Evolutionary conservation across 2,113 vertebrate genomes (phyloP), one percentile per base, ranked within the genome.

Genomic region (Tyto alba): DNA sequence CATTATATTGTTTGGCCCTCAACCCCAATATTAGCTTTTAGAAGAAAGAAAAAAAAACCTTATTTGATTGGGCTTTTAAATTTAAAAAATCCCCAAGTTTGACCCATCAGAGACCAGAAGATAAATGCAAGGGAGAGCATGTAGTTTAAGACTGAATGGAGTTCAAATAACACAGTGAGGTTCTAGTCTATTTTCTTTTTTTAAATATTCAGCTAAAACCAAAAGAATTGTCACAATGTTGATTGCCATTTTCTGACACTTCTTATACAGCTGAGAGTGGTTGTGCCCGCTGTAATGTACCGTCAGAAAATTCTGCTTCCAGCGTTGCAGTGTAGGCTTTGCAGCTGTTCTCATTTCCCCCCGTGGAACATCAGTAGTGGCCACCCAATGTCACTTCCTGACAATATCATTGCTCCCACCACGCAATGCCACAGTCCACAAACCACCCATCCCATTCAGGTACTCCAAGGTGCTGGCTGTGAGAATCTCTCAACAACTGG

Each of bases 1-100:
- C 97, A 95, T 97, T 97, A 97, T 96, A 97, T 96, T 98, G 98
- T 98, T 98, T 98, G 97, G 98, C 97, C 98, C 98, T 98, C 97
- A 98, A 98, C 98, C 96, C 97, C 98, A 97, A 96, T 97, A 98
- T 98, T 97, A 98, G 94, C 97, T 98, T 97, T 87, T 95, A 97
- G 95, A 76, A 94, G 53, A 57, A 85, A 74, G 27, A 5, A 5
- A 55, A 9, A 5, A 55, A 96, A 95, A 57, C 75, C 96, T 90
- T 91, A 73, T 96, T 97, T 98, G 76, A 95, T 96, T 96, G 96
- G 79, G 94, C 82, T 97, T 98, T 97, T 96, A 97, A 96, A 97
- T 96, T 95, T 85, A 55, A 88, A 96, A 95, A 83, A 95, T 91
- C 73, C 95, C 43, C 36, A 56, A 68, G 47, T 87, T 73, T 95